Percentiles rank a stretch among this genome's conserved stretches.
Conservation (phyloP, 2,797 vertebrate species). For the Eospalax fontanierii region DNA sequence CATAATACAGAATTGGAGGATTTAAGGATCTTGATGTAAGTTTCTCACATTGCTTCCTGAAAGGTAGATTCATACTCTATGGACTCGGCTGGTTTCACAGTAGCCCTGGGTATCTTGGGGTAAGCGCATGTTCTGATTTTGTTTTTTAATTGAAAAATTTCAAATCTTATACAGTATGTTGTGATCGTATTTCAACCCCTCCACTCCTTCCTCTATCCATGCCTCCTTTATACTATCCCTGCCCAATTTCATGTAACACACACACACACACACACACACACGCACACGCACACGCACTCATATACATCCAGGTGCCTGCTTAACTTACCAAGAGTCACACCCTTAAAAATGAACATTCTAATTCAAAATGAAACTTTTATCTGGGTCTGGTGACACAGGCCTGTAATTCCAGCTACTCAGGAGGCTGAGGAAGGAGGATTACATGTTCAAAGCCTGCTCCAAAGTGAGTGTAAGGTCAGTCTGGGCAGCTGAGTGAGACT, state of each 20-base stretch:
- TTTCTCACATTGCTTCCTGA: background rate
- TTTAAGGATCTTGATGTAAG: background rate
- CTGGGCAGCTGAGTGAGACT: background rate
- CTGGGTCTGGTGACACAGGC: background rate
- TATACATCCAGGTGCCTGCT: no score
- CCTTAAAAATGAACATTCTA: background rate
- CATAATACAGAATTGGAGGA: background rate
- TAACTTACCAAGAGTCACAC: no score
- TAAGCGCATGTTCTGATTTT: no score
- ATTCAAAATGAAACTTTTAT: background rate
- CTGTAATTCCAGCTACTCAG: background rate
- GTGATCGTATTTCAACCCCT: no score
- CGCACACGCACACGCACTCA: no score
- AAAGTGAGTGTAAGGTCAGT: background rate
- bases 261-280: no score
- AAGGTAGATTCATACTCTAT: background rate
- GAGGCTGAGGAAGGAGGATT: no score
- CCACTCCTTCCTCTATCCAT: no score
- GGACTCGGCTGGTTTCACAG: background rate
- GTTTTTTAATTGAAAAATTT: no score
- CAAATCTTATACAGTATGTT: no score
- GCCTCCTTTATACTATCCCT: no score
- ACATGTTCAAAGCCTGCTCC: background rate
- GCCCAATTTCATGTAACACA: no score
- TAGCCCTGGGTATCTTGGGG: background rate